A percentile compares a stretch with the other conserved stretches of the same genome.
These are phyloP conservation scores for Montifringilla adamsi DNA, from an alignment of 2,113 vertebrate species.

Conservation along the genomic window DNA sequence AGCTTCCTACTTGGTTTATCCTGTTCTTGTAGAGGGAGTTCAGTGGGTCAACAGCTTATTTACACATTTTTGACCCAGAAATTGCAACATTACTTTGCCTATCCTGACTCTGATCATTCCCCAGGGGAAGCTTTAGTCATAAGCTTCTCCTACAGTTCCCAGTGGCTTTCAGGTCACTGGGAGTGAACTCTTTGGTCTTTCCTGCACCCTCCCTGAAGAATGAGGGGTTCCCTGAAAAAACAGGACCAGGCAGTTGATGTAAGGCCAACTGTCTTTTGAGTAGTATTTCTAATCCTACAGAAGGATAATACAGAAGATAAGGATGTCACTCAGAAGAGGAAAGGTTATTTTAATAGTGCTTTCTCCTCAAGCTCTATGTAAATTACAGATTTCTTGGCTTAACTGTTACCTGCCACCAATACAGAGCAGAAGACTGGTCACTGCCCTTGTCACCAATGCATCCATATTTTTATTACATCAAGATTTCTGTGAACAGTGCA, in stretches of 20 bases:
- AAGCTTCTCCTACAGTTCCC: background rate
- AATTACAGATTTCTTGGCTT: background rate
- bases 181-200: background rate
- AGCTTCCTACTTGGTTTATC: background rate
- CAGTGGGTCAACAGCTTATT: background rate
- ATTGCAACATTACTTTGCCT: background rate
- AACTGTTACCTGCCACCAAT: background rate
- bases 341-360: background rate
- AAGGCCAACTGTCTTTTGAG: background rate
- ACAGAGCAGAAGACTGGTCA: background rate
- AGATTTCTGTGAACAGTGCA: background rate
- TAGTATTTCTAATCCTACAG: background rate
- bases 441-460: background rate
- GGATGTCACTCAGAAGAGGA: background rate
- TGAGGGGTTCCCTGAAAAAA: background rate
- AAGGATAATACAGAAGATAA: background rate
- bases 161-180: background rate
- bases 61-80: background rate
- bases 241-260: background rate
- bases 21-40: background rate
- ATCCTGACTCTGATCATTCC: background rate
- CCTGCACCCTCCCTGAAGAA: background rate
- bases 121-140: background rate
- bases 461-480: background rate
- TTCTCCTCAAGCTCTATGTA: background rate